phyloP scores from a whole-genome alignment of 2,113 vertebrate genomes.

The Neofelis nebulosa region DNA sequence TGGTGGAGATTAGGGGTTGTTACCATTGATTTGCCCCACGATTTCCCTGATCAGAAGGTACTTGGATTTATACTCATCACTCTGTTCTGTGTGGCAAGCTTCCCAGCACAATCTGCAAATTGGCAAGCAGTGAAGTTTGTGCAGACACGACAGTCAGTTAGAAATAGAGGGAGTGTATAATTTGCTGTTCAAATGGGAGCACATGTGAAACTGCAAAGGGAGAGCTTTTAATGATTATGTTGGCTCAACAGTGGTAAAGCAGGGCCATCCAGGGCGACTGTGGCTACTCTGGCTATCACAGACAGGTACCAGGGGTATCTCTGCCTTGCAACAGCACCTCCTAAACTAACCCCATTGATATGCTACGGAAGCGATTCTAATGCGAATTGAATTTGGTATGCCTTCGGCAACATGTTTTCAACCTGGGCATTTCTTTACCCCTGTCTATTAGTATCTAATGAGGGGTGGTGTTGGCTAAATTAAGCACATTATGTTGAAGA shows the following conservation, averaged over 20 bases:
- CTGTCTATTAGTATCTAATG: neutral
- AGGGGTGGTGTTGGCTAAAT: neutral
- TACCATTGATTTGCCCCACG: neutral
- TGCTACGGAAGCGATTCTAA: neutral
- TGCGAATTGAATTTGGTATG: neutral
- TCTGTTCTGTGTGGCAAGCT: neutral
- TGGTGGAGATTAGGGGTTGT: neutral
- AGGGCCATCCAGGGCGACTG: neutral
- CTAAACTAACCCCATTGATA: neutral
- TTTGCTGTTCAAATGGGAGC: neutral
- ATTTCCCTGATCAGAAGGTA: neutral
- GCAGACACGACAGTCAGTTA: neutral
- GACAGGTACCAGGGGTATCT: neutral
- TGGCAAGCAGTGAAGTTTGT: neutral
- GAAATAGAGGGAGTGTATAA: neutral
- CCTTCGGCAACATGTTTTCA: neutral
- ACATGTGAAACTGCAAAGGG: neutral
- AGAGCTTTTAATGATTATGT: neutral
- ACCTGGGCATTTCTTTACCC: neutral
- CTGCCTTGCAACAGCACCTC: neutral
- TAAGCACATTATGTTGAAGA: neutral
- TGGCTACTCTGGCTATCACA: neutral
- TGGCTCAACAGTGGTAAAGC: neutral
- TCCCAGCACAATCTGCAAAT: neutral
- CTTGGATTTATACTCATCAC: neutral